Evolutionary conservation across 2,888 invertebrate species (phyloP).

Genomic region (Agrochola macilenta): DNA sequence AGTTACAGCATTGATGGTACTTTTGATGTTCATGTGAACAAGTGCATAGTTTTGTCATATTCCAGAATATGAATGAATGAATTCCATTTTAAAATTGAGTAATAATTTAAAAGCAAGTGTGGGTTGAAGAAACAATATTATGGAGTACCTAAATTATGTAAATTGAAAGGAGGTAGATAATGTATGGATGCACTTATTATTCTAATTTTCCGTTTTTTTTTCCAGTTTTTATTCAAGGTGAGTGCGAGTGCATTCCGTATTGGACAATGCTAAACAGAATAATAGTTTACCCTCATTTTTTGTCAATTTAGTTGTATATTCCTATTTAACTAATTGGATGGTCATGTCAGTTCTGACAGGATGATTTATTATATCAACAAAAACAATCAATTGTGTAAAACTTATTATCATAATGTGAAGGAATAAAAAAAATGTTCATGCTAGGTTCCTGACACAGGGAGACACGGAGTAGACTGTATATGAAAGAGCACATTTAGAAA

Average conservation of each 20-base stretch:
- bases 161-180: neutral
- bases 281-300: neutral
- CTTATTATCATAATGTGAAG: neutral
- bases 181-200: neutral
- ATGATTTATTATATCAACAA: constrained; percentile 11
- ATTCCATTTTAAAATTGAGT: neutral
- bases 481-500: constrained; percentile 11
- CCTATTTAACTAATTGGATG: neutral
- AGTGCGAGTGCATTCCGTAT: neutral
- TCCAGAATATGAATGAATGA: neutral
- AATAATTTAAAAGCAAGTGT: neutral
- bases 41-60: neutral
- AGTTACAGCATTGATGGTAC: neutral
- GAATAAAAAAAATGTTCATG: constrained; percentile 37
- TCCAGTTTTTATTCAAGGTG: neutral
- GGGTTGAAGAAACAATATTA: neutral
- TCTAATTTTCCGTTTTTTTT: neutral
- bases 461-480: constrained; percentile 27
- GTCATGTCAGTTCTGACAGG: neutral
- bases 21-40: neutral
- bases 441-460: constrained; percentile 28
- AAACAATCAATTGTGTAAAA: constrained; percentile 15
- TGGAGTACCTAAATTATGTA: neutral
- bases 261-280: neutral
- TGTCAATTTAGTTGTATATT: neutral